Base-by-base conservation (phyloP, 2,888 invertebrate species). In the Heliconius ismenius region DNA sequence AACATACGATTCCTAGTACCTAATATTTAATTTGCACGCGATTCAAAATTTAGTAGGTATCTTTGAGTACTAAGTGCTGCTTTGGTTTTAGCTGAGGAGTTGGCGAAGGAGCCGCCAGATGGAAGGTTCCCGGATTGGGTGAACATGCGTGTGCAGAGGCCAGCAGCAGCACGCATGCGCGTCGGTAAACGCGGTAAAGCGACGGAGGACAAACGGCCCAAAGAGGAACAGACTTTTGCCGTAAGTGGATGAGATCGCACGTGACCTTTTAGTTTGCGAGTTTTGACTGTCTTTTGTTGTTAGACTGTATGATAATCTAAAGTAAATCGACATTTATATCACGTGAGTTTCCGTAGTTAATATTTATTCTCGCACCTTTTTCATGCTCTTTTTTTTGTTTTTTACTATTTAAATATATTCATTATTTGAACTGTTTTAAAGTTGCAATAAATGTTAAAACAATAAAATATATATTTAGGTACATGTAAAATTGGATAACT, bases 41-140 rank as follows among this genome's bases (percentile, higher is more conserved):
- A 82, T 76, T 79, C 78, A 67, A 78, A 32, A 32, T 32, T 32
- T n/a, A 15, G 6, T 39, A 32, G 4, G 0, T 32, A 32, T 64
- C 2, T n/a, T 21, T 65, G 36, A 10, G 11, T 15, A 39, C 15
- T 64, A 36, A 72, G 49, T n/a, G 63, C 49, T 76, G 39, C 54
- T 72, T 76, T 81, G 76, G 78, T 85, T 86, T 60, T 86, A 95
- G 95, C 95, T 78, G 92, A 89, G 79, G 91, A 95, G 76, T 86
- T 95, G 79, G 90, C 91, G 9, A 88, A 91, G 79, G 93, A 94
- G 81, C 94, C 94, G 2, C 94, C 94, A 9, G 84, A 83, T 36
- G 91, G 91, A 58, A 90, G 94, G 80, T 94, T 93, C 83, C 85
- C 91, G 81, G 91, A 93, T 86, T 91, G 95, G 94, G 75, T 93